These are phyloP conservation scores for Eulimnadia texana DNA, from an alignment of 1,140 invertebrate species.

Conservation along the genomic window DNA sequence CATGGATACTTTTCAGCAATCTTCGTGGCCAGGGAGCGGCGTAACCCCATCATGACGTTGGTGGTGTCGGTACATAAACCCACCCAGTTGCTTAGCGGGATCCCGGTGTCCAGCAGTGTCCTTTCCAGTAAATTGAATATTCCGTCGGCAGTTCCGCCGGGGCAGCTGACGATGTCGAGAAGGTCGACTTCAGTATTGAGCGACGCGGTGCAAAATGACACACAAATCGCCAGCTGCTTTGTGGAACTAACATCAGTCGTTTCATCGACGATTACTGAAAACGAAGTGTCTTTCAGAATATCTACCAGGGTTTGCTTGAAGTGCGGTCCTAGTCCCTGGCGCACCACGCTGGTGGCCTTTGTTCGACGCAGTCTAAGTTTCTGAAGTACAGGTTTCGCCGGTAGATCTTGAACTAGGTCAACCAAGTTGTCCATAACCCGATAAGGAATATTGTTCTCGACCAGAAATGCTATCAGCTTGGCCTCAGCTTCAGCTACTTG, in stretches of 20 bases:
- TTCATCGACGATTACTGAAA: constrained; percentile 19
- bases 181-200: constrained; percentile 12
- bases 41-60: constrained; percentile 26
- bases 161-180: constrained; percentile 20
- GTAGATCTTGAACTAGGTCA: not conserved
- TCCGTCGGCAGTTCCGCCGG: constrained; percentile 15
- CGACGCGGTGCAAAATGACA: constrained; percentile 19
- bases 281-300: not conserved
- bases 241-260: constrained; percentile 16
- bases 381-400: not conserved
- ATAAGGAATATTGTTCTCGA: constrained; percentile 5
- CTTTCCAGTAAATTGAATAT: constrained; percentile 18
- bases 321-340: not conserved
- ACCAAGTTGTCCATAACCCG: not conserved
- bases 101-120: constrained; percentile 18
- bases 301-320: not conserved
- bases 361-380: not conserved
- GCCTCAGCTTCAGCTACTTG: not conserved
- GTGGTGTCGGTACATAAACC: constrained; percentile 27
- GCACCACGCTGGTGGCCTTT: not conserved
- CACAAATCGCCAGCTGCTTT: constrained; percentile 18
- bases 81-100: constrained; percentile 24
- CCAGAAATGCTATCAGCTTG: constrained; percentile 1
- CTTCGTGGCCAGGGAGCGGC: constrained; percentile 24
- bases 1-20: constrained; percentile 21